Percentiles rank a stretch among this genome's conserved stretches.
phyloP scores from a whole-genome alignment of 1,140 invertebrate species.

The Zaprionus gabonicus region DNA sequence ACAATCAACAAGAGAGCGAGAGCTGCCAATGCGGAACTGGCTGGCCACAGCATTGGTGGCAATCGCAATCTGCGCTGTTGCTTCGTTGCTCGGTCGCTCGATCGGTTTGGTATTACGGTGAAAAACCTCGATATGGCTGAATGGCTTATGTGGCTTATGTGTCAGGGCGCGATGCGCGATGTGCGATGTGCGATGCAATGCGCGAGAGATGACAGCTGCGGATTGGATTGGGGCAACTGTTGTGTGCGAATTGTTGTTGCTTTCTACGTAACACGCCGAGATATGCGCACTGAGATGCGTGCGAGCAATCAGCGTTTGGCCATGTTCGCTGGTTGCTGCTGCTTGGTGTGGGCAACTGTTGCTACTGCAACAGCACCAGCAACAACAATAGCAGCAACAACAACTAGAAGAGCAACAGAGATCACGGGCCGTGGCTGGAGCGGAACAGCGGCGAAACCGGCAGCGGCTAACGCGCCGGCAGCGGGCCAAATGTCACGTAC shows the following conservation, averaged over 20 bases:
- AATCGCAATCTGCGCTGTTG: slow-evolving; percentile 51
- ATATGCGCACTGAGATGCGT: slow-evolving; percentile 70
- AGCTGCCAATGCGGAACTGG: slow-evolving; percentile 63
- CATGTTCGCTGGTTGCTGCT: slow-evolving; percentile 54
- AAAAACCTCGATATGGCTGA: slow-evolving; percentile 63
- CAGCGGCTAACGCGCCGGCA: slow-evolving; percentile 37
- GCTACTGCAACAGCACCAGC: slow-evolving; percentile 5
- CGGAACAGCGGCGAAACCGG: slow-evolving; percentile 54
- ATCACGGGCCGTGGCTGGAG: slow-evolving; percentile 26
- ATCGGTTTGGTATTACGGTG: slow-evolving; percentile 38
- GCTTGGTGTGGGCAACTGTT: slow-evolving; percentile 52
- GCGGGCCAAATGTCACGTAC: slow-evolving; percentile 77
- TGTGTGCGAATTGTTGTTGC: slow-evolving; percentile 38
- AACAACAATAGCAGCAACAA: slow-evolving; percentile 23
- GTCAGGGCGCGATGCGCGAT: slow-evolving; percentile 48
- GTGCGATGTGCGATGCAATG: slow-evolving; percentile 10
- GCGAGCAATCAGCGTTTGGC: slow-evolving; percentile 72
- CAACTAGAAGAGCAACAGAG: slow-evolving; percentile 7
- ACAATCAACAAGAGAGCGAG: background rate
- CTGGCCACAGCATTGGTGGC: slow-evolving; percentile 48
- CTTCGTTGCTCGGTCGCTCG: slow-evolving; percentile 7
- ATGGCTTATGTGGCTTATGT: slow-evolving; percentile 46
- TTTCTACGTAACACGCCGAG: slow-evolving; percentile 69
- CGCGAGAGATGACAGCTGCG: slow-evolving; percentile 55
- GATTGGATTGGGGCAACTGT: slow-evolving; percentile 40